Base-by-base conservation (phyloP, 2,888 invertebrate species). In the Lithosia quadra region DNA sequence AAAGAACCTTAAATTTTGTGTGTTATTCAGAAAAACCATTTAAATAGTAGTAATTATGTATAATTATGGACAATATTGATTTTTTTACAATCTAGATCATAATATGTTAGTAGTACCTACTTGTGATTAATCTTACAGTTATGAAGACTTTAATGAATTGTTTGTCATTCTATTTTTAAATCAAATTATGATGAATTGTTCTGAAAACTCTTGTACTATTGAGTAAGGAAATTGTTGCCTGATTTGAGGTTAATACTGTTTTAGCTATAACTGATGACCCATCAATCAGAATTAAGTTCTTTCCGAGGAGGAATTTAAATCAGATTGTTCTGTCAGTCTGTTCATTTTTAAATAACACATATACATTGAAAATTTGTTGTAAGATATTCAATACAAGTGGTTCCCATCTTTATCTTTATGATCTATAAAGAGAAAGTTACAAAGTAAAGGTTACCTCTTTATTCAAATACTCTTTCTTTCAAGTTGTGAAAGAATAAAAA, bases 1-100 rank as follows among this genome's bases (percentile, higher is more conserved):
- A 91, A 97, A 87, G 96, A 97, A 90, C 21, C 60, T 18, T 97
- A 90, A 89, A 78, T 68, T 80, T 69, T 74, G 60, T 63, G 68
- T 61, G 34, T 72, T 75, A 69, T 83, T 61, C 9, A 86, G 81
- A 80, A 83, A 87, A 84, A 82, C 69, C 79, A 71, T 66, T n/a
- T 73, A 72, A 72, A 73, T 82, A 83, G 80, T 75, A 69, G 77
- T 83, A 83, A 75, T 75, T 57, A 71, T 82, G 74, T 78, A 67
- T 81, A 80, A 82, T 81, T 81, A 81, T 80, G 79, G 82, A 86
- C 82, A 82, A 83, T 83, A 81, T 85, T 86, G 85, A 84, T 87
- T 7, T 36, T 39, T 9, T 22, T 86, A 22, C 86, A 86, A 83
- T 86, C 85, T 80, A 81, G 84, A 69, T 74, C 79, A 78, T 83